A percentile compares a stretch with the other conserved stretches of the same genome.
These are phyloP conservation scores for Belgica antarctica DNA, from an alignment of 2,888 invertebrate genomes.

Conservation along the genomic window DNA sequence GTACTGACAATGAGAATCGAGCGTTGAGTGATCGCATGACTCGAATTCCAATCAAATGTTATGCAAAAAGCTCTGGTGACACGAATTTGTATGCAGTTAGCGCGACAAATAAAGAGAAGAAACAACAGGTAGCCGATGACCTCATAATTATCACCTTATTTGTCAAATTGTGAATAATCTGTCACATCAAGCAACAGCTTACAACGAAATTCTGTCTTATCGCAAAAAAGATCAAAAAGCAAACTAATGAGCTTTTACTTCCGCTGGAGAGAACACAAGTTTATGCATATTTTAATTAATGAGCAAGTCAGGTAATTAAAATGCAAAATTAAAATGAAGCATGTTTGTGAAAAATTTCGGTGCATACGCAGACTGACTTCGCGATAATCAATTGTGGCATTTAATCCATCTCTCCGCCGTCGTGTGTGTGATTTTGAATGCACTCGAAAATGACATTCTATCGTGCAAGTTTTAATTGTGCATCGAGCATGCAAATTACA, in stretches of 20 bases:
- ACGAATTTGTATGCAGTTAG: background rate
- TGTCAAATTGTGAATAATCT: conserved; percentile 39
- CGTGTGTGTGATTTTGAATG: conserved; percentile 7
- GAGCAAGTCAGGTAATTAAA: conserved; percentile 23
- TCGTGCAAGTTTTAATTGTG: conserved; percentile 35
- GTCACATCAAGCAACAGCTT: conserved; percentile 25
- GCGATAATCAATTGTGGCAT: conserved; percentile 41
- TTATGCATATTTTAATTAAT: conserved; percentile 35
- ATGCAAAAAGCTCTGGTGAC: background rate
- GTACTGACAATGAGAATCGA: background rate
- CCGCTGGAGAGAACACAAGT: conserved; percentile 6
- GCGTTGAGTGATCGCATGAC: background rate
- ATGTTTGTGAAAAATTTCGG: conserved; percentile 37
- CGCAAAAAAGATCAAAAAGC: conserved; percentile 13
- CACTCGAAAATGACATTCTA: conserved; percentile 38
- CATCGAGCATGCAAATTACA: conserved; percentile 42
- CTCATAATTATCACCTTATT: conserved; percentile 17
- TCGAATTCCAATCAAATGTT: background rate
- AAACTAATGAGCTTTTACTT: conserved; percentile 41
- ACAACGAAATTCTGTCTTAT: background rate
- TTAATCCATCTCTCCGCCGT: background rate
- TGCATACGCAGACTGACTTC: conserved; percentile 28
- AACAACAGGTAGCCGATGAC: background rate
- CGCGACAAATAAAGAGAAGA: background rate
- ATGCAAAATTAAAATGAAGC: conserved; percentile 39